Base-by-base conservation (phyloP, 2,888 invertebrate genomes). In the Diarsia mendica region DNA sequence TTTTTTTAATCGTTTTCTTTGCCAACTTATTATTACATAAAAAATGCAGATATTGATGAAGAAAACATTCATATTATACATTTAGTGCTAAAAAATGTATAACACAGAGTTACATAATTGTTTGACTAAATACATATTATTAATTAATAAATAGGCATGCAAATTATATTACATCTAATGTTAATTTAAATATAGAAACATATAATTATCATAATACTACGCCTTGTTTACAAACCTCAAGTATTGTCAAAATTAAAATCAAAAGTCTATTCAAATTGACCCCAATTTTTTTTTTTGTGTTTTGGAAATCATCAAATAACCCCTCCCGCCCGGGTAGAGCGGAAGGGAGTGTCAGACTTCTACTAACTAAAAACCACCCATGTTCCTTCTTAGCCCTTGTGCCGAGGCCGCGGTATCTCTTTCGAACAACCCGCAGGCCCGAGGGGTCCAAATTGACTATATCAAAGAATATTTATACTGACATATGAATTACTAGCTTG, bases 21-120 rank as follows among this genome's bases (percentile, higher is more conserved):
- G 8, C 10, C 51, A 53, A 75, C 2, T 0, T 55, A 48, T 0
- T 55, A 48, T 75, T 76, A 76, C 28, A 76, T 65, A 75, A 75
- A 55, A 49, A 10, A 9, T 23, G 3, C 3, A 51, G 28, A 74
- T 3, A 76, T 44, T 33, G 3, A 48, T 4, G 13, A 28, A 39
- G 23, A 55, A 58, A n/a, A 20, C 3, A 76, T 76, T 28, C 23
- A 76, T 75, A 75, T 65, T 75, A 75, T 75, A 58, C 39, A 65
- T 75, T 55, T n/a, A 1, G 4, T 58, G 18, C 44, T 28, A 44
- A 74, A 44, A 58, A 44, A 44, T 39, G 39, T 39, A 39, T 60
- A 46, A 65, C 46, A 44, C 39, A 48, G 23, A 15, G 18, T 75
- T 75, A 76, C 10, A 44, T 20, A 76, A 75, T 65, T 6, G 3